These are phyloP conservation scores for Calliopsis andreniformis DNA, from an alignment of 1,140 invertebrate genomes.

Conservation along the genomic window DNA sequence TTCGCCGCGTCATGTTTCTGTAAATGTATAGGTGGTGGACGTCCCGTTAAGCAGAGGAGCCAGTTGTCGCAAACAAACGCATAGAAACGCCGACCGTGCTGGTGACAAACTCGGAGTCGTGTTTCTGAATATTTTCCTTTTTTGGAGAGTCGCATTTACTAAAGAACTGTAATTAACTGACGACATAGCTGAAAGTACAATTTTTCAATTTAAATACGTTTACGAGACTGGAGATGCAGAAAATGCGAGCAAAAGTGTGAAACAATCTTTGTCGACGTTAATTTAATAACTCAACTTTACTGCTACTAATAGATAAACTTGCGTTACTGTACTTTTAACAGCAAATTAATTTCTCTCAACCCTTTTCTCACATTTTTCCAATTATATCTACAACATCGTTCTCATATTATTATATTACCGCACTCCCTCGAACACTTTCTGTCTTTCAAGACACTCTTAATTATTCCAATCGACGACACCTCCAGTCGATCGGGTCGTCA, in stretches of 20 bases:
- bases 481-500: slow-evolving; percentile 19
- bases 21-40: slow-evolving; percentile 50
- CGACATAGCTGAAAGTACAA: no score
- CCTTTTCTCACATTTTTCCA: slow-evolving; percentile 4
- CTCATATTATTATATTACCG: no score
- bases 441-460: neutral
- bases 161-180: neutral
- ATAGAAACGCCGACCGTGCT: slow-evolving; percentile 61
- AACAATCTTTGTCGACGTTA: no score
- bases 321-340: no score
- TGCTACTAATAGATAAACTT: no score
- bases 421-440: no score
- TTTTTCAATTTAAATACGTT: no score
- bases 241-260: no score
- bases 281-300: no score
- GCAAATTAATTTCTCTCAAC: no score
- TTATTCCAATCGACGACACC: slow-evolving; percentile 20
- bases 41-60: slow-evolving; percentile 1
- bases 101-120: slow-evolving; percentile 40
- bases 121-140: slow-evolving; percentile 64
- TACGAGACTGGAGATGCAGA: no score
- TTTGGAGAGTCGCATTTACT: slow-evolving; percentile 48
- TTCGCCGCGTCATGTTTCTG: slow-evolving; percentile 49
- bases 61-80: slow-evolving; percentile 70
- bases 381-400: neutral